Conservation (phyloP, 2,888 invertebrate genomes). For the Ernsta delagoae region DNA sequence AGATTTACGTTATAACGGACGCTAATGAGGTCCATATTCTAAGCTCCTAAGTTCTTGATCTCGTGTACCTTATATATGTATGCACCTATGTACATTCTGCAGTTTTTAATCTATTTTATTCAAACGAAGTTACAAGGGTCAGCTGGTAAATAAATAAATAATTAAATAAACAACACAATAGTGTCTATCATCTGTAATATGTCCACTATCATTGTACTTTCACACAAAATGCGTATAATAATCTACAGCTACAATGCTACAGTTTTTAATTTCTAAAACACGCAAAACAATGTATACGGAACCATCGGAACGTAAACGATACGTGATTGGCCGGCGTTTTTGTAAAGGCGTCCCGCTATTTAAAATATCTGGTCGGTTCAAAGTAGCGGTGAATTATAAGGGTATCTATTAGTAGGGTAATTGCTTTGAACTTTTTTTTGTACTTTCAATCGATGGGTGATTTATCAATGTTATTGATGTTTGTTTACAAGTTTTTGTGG, state of each 20-base stretch:
- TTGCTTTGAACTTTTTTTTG: not conserved
- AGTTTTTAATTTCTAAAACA: not conserved
- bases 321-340: not conserved
- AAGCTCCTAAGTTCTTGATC: no score
- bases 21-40: no score
- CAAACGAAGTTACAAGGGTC: no score
- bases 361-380: not conserved
- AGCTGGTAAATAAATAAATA: no score
- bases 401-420: not conserved
- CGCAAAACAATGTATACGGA: not conserved
- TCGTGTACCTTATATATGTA: no score
- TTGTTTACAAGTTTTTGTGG: not conserved
- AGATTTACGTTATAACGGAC: no score
- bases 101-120: no score
- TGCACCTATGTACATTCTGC: no score
- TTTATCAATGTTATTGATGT: conserved; percentile 3
- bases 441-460: not conserved
- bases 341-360: not conserved
- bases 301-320: not conserved
- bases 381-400: conserved; percentile 1
- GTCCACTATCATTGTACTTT: no score
- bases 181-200: no score
- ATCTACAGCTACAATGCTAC: not conserved
- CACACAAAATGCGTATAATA: no score
- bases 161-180: no score